Conservation (phyloP, 2,113 vertebrate genomes). For the Paralichthys olivaceus region DNA sequence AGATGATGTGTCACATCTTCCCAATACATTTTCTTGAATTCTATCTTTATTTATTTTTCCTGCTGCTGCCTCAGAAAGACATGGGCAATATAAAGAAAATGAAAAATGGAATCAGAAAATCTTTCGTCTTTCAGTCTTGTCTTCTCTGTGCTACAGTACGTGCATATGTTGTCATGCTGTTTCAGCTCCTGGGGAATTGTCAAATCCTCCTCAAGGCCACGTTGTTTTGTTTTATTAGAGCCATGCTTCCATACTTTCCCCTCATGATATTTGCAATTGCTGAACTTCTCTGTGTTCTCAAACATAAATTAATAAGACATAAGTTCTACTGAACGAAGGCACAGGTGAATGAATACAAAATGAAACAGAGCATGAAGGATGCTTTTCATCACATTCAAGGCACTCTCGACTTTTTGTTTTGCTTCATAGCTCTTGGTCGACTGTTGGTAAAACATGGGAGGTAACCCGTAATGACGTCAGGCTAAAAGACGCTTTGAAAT, state of each 20-base stretch:
- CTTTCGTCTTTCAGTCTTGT: too few species aligned
- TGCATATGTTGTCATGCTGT: background rate
- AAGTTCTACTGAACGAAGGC: background rate
- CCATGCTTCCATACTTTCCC: background rate
- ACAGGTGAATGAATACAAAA: constrained; percentile 1
- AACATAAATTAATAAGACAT: background rate
- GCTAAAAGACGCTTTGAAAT: background rate
- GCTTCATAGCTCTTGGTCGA: background rate
- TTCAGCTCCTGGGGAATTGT: background rate
- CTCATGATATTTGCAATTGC: background rate
- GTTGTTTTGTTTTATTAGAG: background rate
- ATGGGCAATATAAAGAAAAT: too few species aligned
- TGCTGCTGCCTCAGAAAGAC: background rate
- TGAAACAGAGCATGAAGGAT: background rate
- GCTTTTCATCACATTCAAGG: background rate
- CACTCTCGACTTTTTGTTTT: background rate
- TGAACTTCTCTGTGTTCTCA: background rate
- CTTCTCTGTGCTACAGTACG: too few species aligned
- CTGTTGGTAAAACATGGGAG: background rate
- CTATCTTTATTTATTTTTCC: background rate
- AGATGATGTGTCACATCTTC: background rate
- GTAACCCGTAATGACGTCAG: background rate
- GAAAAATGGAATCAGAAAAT: too few species aligned
- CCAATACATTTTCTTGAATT: background rate
- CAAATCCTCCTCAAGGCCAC: background rate